Percentiles rank a stretch among this genome's conserved stretches.
Conservation (phyloP, 2,113 vertebrate species). For the Gymnogyps californianus region DNA sequence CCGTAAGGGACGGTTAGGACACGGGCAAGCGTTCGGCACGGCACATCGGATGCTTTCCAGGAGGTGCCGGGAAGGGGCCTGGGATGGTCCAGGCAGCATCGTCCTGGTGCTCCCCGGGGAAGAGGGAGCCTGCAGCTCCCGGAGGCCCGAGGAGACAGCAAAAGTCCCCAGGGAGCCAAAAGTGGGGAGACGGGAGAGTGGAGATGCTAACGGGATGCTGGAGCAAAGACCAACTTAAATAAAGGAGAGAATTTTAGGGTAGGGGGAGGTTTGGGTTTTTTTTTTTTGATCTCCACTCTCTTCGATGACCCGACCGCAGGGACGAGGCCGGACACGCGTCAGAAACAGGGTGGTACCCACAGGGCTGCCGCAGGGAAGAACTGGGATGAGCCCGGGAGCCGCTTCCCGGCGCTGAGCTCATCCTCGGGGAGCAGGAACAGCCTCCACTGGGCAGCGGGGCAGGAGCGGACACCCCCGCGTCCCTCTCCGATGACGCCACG, state of each 20-base stretch:
- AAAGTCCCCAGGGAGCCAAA: neutral
- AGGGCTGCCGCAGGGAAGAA: neutral
- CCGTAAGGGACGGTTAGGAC: neutral
- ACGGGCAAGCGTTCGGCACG: rapidly evolving
- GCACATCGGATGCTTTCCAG: rapidly evolving
- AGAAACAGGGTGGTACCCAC: neutral
- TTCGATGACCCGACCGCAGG: rapidly evolving
- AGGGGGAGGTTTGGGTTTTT: neutral
- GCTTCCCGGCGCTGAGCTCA: neutral
- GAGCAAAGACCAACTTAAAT: neutral
- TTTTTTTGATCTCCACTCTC: neutral
- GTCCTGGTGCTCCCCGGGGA: neutral
- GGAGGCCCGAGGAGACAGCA: rapidly evolving
- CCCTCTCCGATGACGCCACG: rapidly evolving
- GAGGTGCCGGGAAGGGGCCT: neutral
- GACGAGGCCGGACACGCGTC: neutral
- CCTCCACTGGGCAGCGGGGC: neutral
- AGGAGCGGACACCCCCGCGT: no score
- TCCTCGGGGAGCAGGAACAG: neutral
- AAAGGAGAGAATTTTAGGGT: neutral
- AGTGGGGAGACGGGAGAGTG: neutral
- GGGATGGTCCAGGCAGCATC: neutral
- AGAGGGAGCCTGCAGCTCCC: neutral
- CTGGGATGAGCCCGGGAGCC: neutral
- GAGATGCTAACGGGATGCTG: neutral